Evolutionary conservation across 2,888 invertebrate species (phyloP).

Genomic region (Erannis defoliaria): DNA sequence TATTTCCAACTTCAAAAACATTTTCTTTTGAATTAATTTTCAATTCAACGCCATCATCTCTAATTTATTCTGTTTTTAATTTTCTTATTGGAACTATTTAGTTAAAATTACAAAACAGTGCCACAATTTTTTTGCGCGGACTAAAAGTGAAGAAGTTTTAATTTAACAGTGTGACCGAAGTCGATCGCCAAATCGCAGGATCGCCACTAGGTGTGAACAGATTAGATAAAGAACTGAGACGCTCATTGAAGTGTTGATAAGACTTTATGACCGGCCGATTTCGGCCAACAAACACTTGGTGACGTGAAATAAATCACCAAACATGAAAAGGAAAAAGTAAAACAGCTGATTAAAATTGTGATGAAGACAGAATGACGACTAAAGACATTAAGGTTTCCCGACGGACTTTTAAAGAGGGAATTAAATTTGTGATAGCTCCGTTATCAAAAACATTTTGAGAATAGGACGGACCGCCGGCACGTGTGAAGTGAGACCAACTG

Average conservation of each 20-base stretch:
- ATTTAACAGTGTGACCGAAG: conserved; percentile 67
- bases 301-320: conserved; percentile 64
- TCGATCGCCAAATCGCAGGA: conserved; percentile 70
- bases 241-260: conserved; percentile 82
- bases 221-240: conserved; percentile 82
- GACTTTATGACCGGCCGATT: conserved; percentile 74
- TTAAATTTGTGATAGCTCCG: conserved; percentile 66
- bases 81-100: conserved; percentile 50
- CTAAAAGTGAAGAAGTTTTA: conserved; percentile 73
- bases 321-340: conserved; percentile 85
- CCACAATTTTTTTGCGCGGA: conserved; percentile 55
- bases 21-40: conserved; percentile 51
- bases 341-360: conserved; percentile 49
- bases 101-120: conserved; percentile 61
- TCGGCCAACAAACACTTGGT: conserved; percentile 68
- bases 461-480: conserved; percentile 78
- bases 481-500: conserved; percentile 81
- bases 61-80: conserved; percentile 45
- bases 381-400: conserved; percentile 66
- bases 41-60: conserved; percentile 23
- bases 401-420: conserved; percentile 71
- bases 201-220: conserved; percentile 78
- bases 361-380: conserved; percentile 75
- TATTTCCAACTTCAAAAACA: conserved; percentile 52
- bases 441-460: conserved; percentile 77